These are phyloP conservation scores for Melanocharis versteri DNA, from an alignment of 2,113 vertebrate genomes.

Conservation along the genomic window DNA sequence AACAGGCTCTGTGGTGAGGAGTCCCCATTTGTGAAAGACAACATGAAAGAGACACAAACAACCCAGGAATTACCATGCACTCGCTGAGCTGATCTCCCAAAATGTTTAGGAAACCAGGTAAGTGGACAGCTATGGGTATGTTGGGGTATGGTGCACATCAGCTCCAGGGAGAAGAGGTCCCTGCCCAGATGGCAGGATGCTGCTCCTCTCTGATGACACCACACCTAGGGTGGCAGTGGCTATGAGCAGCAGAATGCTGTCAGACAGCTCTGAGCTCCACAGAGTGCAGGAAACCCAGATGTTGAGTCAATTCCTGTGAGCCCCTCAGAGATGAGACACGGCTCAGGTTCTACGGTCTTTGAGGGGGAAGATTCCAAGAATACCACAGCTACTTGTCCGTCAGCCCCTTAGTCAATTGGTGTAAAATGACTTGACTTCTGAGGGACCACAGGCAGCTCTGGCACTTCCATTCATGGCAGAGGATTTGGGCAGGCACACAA, in stretches of 20 bases:
- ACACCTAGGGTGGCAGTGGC: not conserved
- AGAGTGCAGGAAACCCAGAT: not conserved
- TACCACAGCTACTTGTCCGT: not conserved
- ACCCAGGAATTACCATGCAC: not conserved
- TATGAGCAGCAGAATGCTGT: not conserved
- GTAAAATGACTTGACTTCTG: not conserved
- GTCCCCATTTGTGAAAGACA: not conserved
- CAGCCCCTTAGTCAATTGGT: not conserved
- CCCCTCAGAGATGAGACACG: accelerated
- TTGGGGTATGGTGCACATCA: not conserved
- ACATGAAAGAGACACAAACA: not conserved
- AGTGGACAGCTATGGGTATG: not conserved
- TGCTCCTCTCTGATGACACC: not conserved
- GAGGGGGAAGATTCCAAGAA: not conserved
- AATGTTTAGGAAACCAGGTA: not conserved
- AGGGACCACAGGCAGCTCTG: not conserved
- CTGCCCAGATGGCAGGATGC: not conserved
- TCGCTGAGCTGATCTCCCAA: not conserved
- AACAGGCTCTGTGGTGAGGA: not conserved
- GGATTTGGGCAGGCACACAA: not conserved
- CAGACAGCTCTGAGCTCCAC: not conserved
- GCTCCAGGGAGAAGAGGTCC: not conserved
- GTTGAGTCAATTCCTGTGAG: not conserved
- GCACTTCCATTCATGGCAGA: not conserved
- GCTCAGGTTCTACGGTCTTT: not conserved